Percentiles rank a stretch among this genome's conserved stretches.
Conservation (phyloP, 2,113 vertebrate genomes). For the Sceloporus tristichus region DNA sequence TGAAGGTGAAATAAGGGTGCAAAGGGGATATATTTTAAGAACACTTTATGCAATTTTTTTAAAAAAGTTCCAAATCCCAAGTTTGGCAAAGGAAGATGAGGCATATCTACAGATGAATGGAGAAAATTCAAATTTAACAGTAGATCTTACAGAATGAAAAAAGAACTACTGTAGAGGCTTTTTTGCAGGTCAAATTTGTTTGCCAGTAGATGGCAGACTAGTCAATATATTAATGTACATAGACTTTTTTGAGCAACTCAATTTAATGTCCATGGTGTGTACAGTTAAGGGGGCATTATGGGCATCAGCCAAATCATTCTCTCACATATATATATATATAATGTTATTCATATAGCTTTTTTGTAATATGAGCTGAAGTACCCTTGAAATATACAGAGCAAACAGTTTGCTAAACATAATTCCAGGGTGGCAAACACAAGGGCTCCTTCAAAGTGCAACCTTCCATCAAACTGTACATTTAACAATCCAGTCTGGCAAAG, state of each 20-base stretch:
- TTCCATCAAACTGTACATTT: conserved; percentile 41
- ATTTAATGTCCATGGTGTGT: neutral
- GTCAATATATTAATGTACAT: conserved; percentile 32
- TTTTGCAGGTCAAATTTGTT: conserved; percentile 28
- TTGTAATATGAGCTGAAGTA: conserved; percentile 53
- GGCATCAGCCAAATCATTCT: conserved; percentile 32
- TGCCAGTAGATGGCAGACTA: conserved; percentile 63
- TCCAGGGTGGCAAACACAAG: conserved; percentile 52
- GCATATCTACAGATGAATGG: neutral
- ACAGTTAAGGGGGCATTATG: neutral
- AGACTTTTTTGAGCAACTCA: neutral
- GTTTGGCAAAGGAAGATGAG: conserved; percentile 15
- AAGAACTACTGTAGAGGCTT: neutral
- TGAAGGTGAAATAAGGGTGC: conserved; percentile 36
- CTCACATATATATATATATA: neutral
- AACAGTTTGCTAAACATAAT: conserved; percentile 61
- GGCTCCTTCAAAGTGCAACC: conserved; percentile 43
- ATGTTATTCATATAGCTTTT: conserved; percentile 43
- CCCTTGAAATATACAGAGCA: conserved; percentile 47
- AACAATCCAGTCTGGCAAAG: conserved; percentile 37
- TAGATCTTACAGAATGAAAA: conserved; percentile 3
- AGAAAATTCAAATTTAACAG: neutral
- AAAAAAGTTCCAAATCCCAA: neutral
- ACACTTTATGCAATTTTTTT: conserved; percentile 32
- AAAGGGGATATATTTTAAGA: neutral